phyloP scores from a whole-genome alignment of 2,888 invertebrate genomes.

The Bursaphelenchus okinawaensis region DNA sequence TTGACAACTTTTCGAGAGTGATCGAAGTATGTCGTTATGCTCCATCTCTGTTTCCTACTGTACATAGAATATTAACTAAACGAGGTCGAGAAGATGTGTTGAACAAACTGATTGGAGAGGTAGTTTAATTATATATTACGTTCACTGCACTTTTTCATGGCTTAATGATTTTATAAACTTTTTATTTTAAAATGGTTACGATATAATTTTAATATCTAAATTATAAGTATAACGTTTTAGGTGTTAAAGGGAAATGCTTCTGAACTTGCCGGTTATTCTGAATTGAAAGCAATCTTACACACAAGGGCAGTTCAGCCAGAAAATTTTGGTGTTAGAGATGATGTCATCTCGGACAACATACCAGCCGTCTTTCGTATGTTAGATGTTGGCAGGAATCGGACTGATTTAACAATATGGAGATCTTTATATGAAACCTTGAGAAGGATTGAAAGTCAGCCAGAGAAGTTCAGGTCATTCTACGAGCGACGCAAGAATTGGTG shows the following conservation, averaged over 20 bases:
- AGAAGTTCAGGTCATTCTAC: background rate
- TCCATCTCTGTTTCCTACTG: background rate
- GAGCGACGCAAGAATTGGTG: background rate
- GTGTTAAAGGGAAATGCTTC: background rate
- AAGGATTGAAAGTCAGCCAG: slow-evolving; percentile 7
- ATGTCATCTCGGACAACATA: slow-evolving; percentile 1
- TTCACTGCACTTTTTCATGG: background rate
- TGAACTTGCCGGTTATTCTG: background rate
- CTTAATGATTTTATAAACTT: too few relatives aligned
- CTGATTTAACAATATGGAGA: background rate
- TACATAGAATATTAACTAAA: background rate
- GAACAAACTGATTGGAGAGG: background rate
- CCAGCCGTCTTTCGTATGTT: background rate
- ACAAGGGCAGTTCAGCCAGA: background rate
- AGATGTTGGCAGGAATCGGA: slow-evolving; percentile 5
- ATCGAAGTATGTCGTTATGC: background rate
- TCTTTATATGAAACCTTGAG: slow-evolving; percentile 1
- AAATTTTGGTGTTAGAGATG: background rate
- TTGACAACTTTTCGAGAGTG: background rate
- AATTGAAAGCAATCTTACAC: background rate
- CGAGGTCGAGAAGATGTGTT: background rate
- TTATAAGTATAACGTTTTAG: too few relatives aligned
- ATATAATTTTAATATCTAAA: too few relatives aligned
- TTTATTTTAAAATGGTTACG: too few relatives aligned
- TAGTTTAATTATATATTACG: too few relatives aligned